phyloP scores from a whole-genome alignment of 1,140 invertebrate species.

The Ericerus pela region DNA sequence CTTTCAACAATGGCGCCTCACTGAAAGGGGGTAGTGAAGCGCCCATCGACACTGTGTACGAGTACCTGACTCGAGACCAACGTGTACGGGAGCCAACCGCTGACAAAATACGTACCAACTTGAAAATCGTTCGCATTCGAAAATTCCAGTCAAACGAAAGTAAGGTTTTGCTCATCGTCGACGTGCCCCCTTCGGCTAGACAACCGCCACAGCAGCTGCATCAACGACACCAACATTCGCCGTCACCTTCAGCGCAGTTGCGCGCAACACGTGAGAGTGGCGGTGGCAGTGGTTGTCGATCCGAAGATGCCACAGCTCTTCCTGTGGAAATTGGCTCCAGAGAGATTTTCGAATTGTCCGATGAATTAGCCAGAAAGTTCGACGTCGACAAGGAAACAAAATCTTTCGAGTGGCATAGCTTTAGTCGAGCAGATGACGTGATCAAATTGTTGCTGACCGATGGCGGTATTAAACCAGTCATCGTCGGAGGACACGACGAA shows the following conservation, averaged over 20 bases:
- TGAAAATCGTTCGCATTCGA: background rate
- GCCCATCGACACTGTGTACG: background rate
- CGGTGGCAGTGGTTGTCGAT: no score
- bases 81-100: background rate
- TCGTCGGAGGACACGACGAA: no score
- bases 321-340: background rate
- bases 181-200: conserved; percentile 13
- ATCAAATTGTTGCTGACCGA: background rate
- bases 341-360: background rate
- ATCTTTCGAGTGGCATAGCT: conserved; percentile 4
- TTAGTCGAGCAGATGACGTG: background rate
- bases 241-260: no score
- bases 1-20: no score
- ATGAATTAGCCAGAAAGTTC: background rate
- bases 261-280: no score
- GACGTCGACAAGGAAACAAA: background rate
- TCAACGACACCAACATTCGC: no score
- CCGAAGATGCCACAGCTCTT: no score
- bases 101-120: background rate
- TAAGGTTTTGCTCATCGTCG: conserved; percentile 3
- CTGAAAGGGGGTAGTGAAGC: background rate
- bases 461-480: no score
- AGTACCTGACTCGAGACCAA: background rate
- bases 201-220: conserved; percentile 14
- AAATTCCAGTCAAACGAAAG: background rate